Evolutionary conservation across 2,888 invertebrate genomes (phyloP), one percentile per base, ranked within the genome.

Genomic region (Apeira syringaria): DNA sequence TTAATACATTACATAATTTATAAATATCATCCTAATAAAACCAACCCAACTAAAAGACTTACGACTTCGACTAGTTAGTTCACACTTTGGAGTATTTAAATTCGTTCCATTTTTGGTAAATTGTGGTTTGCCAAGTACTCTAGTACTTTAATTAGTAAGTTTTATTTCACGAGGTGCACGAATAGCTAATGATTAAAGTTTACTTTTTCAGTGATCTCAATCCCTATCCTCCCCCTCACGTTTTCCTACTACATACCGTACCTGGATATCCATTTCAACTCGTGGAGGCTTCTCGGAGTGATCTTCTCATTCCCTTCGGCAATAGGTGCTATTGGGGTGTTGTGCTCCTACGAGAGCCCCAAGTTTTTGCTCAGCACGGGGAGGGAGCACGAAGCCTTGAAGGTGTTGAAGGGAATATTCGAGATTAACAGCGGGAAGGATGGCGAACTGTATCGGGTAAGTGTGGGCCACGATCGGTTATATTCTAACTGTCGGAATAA

Each of bases 271-370:
- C 64, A 80, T 3, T 92, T 93, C 59, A 92, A 92, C 56, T 93
- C 95, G 5, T 97, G 97, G 96, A 89, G 96, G 5, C 62, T 95
- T 1, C 91, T 95, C 48, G 78, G 94, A 9, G 74, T 94, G 0
- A 65, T 93, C 0, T 92, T 93, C 56, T 91, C 92, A 0, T 10
- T 93, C 0, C 92, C 96, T 0, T 91, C 93, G 44, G 64, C 93
- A 0, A 13, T 94, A 0, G 92, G 93, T 0, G 91, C 93, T 0
- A 6, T 92, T 0, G 90, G 92, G 0, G 73, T 93, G 0, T 70
- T 81, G 0, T 80, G 73, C 18, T 80, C 92, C 5, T 94, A 94
- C 0, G 96, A 96, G 73, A 96, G 95, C 51, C 96, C 96, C 0
- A 94, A 95, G 68, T 96, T 93, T 62, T 79, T 93, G 29, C 80